Percentiles rank a stretch among this genome's conserved stretches.
Conservation (phyloP, 2,113 vertebrate species). For the Grus americana region DNA sequence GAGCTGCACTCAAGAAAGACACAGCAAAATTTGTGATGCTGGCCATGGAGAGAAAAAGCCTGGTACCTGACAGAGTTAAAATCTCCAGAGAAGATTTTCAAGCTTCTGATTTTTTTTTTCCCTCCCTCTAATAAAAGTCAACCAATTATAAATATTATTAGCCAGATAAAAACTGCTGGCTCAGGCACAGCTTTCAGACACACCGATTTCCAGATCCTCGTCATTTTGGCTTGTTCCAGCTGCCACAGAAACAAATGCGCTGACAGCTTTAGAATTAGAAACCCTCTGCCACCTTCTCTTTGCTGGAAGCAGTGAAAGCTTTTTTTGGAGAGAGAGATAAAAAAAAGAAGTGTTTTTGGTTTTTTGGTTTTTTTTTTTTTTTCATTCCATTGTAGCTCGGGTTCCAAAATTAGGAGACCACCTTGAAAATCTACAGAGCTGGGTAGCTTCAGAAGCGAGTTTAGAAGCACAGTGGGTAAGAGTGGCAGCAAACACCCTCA, state of each 20-base stretch:
- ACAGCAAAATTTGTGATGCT: neutral
- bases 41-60: neutral
- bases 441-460: neutral
- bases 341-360: neutral
- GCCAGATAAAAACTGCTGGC: slow-evolving; percentile 14
- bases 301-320: neutral
- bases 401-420: neutral
- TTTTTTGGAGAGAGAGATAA: neutral
- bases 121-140: neutral
- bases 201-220: neutral
- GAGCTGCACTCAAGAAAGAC: neutral
- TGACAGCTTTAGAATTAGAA: slow-evolving; percentile 41
- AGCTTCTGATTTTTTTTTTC: neutral
- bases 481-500: neutral
- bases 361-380: neutral
- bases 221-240: neutral
- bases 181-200: neutral
- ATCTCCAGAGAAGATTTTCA: neutral
- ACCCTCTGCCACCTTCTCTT: slow-evolving; percentile 8
- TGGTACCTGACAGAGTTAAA: neutral
- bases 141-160: slow-evolving; percentile 19
- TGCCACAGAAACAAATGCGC: slow-evolving; percentile 22
- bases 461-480: neutral
- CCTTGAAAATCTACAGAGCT: neutral
- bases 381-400: neutral